Evolutionary conservation across 2,888 invertebrate species (phyloP), one percentile per base, ranked within the genome.

Genomic region (Tineola bisselliella): DNA sequence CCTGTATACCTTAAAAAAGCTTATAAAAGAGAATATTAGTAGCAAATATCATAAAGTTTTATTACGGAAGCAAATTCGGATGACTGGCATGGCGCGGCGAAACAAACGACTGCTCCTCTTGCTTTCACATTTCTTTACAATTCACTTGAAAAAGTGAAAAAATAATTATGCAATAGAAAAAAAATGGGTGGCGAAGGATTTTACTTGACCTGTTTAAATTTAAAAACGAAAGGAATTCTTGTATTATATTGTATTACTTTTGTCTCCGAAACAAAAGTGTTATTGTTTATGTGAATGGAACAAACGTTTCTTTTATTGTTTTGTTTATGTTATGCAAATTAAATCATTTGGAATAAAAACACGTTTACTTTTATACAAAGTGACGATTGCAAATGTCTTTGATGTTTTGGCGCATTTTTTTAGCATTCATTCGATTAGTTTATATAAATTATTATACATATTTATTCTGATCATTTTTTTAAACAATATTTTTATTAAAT

Each of bases 51-150:
- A 70, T 74, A 72, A 74, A 74, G 66, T 61, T 72, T 70, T 72
- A 74, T 70, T 67, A 68, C 67, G 61, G 62, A 63, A 64, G 63
- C 66, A n/a, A 18, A 30, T 44, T 43, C 43, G 15, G n/a, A 11
- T 11, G n/a, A 6, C 2, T 2, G 25, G 4, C 4, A 6, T 25
- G 25, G 25, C 25, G 25, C 25, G 44, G 44, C 44, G 19, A 18
- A 5, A 17, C 31, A 30, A 60, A 60, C 8, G 61, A 62, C 61
- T 59, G 25, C 25, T 6, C 25, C 25, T 64, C n/a, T 78, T 70
- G 79, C 82, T 82, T 82, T 83, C 79, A 74, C 75, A 73, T 73
- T 77, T 74, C 71, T 72, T 70, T 63, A 69, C 56, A 70, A 69
- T 64, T 64, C 63, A 54, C 18, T 59, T 62, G 63, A 44, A 62